Percentiles rank a stretch among this genome's conserved stretches.
phyloP scores from a whole-genome alignment of 2,888 invertebrate species.

The Pandemis heparana region DNA sequence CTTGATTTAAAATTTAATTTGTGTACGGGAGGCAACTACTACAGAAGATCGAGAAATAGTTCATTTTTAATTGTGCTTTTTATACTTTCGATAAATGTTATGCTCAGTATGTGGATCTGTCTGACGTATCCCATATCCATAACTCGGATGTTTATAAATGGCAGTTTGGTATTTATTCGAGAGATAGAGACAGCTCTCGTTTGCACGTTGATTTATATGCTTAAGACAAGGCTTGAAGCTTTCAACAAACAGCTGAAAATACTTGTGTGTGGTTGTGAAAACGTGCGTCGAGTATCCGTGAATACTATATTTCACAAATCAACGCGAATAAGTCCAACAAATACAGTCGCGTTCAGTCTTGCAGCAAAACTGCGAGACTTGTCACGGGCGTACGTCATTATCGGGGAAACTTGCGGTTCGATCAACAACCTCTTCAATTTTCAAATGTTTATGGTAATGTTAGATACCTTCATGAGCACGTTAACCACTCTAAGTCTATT shows the following conservation, averaged over 20 bases:
- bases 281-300: background rate
- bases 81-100: background rate
- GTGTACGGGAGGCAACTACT: constrained; percentile 31
- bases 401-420: background rate
- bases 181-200: background rate
- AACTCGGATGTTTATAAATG: background rate
- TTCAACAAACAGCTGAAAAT: background rate
- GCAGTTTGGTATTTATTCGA: background rate
- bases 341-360: background rate
- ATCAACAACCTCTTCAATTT: background rate
- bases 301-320: background rate
- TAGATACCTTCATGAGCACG: background rate
- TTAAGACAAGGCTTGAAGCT: background rate
- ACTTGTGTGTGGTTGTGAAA: background rate
- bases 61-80: background rate
- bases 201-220: background rate
- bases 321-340: background rate
- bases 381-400: background rate
- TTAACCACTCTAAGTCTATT: background rate
- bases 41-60: background rate
- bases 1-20: background rate
- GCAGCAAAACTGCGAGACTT: background rate
- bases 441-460: background rate
- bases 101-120: background rate
- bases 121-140: background rate